A percentile compares a stretch with the other conserved stretches of the same genome.
Evolutionary conservation across 1,140 invertebrate genomes (phyloP).

Genomic region (Leucophenga varia): DNA sequence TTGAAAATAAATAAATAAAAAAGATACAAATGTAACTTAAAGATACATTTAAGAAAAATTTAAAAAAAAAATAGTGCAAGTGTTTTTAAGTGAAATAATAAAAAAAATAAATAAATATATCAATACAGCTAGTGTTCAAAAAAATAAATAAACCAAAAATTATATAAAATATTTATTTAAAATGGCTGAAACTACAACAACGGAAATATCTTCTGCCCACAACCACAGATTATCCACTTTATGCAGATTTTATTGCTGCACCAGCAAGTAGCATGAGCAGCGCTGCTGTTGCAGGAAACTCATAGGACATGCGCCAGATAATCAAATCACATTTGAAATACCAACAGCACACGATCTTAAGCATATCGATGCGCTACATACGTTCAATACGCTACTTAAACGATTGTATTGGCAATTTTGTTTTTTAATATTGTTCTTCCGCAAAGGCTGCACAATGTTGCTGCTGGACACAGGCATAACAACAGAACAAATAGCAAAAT

Average conservation of each 20-base stretch:
- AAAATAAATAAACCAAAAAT: background rate
- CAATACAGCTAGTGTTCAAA: background rate
- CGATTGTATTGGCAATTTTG: slow-evolving; percentile 40
- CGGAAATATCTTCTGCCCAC: background rate
- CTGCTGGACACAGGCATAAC: slow-evolving; percentile 18
- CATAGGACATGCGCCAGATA: slow-evolving; percentile 49
- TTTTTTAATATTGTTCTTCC: slow-evolving; percentile 16
- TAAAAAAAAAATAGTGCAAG: background rate
- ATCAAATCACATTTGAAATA: slow-evolving; percentile 54
- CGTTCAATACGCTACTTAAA: slow-evolving; percentile 44
- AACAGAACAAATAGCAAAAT: slow-evolving; percentile 47
- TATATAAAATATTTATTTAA: background rate
- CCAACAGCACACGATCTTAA: slow-evolving; percentile 46
- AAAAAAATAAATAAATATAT: background rate
- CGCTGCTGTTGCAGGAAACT: slow-evolving; percentile 37
- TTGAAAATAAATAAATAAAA: too few species aligned
- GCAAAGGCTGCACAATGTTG: slow-evolving; percentile 2
- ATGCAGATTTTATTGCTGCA: slow-evolving; percentile 34
- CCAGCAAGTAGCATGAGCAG: slow-evolving; percentile 51
- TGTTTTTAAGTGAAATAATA: background rate
- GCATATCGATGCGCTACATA: slow-evolving; percentile 47
- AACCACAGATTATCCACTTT: slow-evolving; percentile 20
- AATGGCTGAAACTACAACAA: slow-evolving; percentile 21
- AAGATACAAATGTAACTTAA: too few species aligned
- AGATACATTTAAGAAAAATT: background rate